phyloP scores from a whole-genome alignment of 2,113 vertebrate genomes.

The Ia io region DNA sequence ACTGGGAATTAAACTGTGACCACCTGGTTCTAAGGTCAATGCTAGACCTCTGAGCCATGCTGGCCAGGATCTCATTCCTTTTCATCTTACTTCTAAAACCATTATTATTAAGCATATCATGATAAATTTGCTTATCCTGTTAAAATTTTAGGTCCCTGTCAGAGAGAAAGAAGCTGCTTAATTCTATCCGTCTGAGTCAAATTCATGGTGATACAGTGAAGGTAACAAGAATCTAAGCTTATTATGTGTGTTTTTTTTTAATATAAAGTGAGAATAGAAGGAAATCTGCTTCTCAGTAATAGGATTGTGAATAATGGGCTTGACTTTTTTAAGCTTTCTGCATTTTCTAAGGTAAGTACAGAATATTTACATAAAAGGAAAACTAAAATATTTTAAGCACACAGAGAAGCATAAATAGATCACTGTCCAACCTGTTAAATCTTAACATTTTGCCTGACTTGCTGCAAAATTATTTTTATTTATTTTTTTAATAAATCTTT shows the following conservation, averaged over 20 bases:
- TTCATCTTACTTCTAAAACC: neutral
- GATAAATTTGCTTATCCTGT: constrained; percentile 38
- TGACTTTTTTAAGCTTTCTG: neutral
- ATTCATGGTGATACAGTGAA: constrained; percentile 80
- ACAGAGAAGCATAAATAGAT: neutral
- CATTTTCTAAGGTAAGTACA: neutral
- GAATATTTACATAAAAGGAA: constrained; percentile 11
- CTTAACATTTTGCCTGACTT: constrained; percentile 12
- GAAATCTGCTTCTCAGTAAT: neutral
- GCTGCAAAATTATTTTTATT: neutral
- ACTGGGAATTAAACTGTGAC: neutral
- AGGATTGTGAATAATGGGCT: neutral
- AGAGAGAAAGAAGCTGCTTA: constrained; percentile 80
- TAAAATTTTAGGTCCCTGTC: constrained; percentile 77
- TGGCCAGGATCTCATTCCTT: neutral
- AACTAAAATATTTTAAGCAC: constrained; percentile 14
- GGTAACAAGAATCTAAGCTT: constrained; percentile 80
- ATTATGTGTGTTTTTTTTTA: fast-evolving
- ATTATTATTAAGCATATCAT: constrained; percentile 27
- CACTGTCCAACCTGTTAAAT: neutral
- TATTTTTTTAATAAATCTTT: no score
- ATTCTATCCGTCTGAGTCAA: constrained; percentile 79
- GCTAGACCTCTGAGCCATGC: no score
- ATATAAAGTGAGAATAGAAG: neutral
- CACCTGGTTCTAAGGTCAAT: no score